Percentiles rank a stretch among this genome's conserved stretches.
Conservation (phyloP, 2,797 vertebrate genomes). For the Leucoraja ocellata region DNA sequence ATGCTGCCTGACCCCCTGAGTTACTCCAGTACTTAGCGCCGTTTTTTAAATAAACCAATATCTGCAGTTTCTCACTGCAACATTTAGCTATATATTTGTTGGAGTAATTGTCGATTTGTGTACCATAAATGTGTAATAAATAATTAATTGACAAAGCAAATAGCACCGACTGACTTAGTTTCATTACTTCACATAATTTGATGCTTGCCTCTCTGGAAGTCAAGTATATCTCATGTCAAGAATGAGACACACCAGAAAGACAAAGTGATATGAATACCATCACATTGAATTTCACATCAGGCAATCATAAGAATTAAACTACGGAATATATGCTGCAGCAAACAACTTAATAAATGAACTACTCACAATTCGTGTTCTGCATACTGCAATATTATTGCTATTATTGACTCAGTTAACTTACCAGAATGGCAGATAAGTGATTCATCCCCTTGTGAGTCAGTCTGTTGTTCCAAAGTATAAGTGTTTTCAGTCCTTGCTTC, state of each 20-base stretch:
- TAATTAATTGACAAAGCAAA: not conserved
- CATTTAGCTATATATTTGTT: too few relatives aligned
- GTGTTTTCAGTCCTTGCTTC: constrained; percentile 53
- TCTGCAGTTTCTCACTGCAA: too few relatives aligned
- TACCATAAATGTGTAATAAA: too few relatives aligned
- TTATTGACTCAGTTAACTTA: constrained; percentile 44
- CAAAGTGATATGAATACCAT: not conserved
- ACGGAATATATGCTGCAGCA: not conserved
- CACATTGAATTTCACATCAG: not conserved
- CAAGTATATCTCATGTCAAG: not conserved
- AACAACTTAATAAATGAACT: not conserved
- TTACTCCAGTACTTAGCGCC: too few relatives aligned
- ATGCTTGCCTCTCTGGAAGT: not conserved
- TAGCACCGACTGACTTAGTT: not conserved
- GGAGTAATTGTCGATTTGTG: too few relatives aligned
- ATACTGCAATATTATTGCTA: not conserved
- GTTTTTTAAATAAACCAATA: too few relatives aligned
- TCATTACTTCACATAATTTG: not conserved
- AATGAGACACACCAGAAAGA: not conserved
- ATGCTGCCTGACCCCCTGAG: too few relatives aligned
- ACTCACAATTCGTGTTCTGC: not conserved
- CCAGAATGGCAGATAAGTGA: constrained; percentile 59
- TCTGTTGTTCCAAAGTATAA: constrained; percentile 61
- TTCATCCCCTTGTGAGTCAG: constrained; percentile 58
- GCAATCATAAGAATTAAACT: not conserved